Evolutionary conservation across 2,888 invertebrate genomes (phyloP).

Genomic region (Sinelater perroti): DNA sequence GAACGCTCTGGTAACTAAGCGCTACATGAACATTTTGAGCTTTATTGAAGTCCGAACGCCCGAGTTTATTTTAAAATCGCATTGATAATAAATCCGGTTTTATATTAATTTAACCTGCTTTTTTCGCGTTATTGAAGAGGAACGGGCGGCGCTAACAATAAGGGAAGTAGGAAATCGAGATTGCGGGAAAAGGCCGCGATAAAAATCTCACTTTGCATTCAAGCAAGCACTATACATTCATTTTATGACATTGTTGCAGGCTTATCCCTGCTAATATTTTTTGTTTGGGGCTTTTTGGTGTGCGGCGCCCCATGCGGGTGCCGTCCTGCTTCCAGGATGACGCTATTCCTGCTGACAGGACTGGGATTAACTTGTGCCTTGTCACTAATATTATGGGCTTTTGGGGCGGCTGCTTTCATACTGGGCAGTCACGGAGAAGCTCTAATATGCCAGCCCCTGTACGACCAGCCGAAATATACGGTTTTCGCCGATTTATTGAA

Average conservation of each 20-base stretch:
- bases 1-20: too few species aligned
- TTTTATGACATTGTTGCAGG: conserved; percentile 25
- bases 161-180: too few species aligned
- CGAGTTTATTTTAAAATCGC: too few species aligned
- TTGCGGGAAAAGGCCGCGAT: too few species aligned
- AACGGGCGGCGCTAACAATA: too few species aligned
- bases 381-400: conserved; percentile 69
- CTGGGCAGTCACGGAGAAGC: conserved; percentile 74
- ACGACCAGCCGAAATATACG: conserved; percentile 71
- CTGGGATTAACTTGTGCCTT: conserved; percentile 67
- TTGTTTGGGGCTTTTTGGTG: conserved; percentile 64
- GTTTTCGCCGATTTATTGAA: conserved; percentile 74
- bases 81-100: too few species aligned
- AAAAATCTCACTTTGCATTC: too few species aligned
- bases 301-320: conserved; percentile 62
- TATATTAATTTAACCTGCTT: too few species aligned
- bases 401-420: conserved; percentile 67
- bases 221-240: conserved; percentile 1
- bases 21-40: too few species aligned
- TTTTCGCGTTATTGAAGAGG: too few species aligned
- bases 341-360: conserved; percentile 59
- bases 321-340: conserved; percentile 52
- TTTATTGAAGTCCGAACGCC: too few species aligned
- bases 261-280: conserved; percentile 55
- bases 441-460: conserved; percentile 76